Conservation (phyloP, 2,797 vertebrate genomes). For the Pangasius sanitwongsei region DNA sequence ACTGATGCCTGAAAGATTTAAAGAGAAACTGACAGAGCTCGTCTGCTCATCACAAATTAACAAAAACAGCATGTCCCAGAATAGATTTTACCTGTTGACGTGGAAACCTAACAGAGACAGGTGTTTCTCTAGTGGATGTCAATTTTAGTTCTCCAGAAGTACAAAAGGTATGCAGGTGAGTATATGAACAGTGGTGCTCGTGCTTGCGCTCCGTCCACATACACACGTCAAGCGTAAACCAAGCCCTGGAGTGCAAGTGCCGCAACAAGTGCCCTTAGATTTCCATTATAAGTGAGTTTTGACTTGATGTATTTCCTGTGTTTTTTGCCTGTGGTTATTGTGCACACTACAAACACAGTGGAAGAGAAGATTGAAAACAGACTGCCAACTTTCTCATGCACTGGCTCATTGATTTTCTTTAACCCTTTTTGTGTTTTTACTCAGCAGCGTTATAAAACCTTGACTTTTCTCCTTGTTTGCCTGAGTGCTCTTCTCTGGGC, state of each 20-base stretch:
- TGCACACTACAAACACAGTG: not conserved
- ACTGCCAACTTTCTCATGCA: not conserved
- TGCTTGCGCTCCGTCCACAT: not conserved
- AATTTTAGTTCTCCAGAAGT: not conserved
- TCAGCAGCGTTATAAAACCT: not conserved
- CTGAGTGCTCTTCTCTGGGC: not conserved
- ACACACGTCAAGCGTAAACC: not conserved
- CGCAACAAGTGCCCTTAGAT: not conserved
- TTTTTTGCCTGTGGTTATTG: not conserved
- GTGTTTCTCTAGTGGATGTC: not conserved
- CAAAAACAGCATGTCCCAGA: not conserved
- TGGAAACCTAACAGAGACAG: not conserved
- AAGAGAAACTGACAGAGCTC: not conserved
- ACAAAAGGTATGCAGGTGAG: not conserved
- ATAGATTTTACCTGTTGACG: not conserved
- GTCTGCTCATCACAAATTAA: not conserved
- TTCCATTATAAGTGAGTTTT: not conserved
- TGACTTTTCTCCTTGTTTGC: not conserved
- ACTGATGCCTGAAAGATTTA: not conserved
- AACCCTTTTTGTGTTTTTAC: not conserved
- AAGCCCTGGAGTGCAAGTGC: not conserved
- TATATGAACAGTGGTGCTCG: not conserved
- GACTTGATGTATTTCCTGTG: not conserved
- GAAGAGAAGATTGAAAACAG: not conserved
- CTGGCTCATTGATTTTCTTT: not conserved